Base-by-base conservation (phyloP, 2,113 vertebrate genomes). In the Plotosus lineatus region DNA sequence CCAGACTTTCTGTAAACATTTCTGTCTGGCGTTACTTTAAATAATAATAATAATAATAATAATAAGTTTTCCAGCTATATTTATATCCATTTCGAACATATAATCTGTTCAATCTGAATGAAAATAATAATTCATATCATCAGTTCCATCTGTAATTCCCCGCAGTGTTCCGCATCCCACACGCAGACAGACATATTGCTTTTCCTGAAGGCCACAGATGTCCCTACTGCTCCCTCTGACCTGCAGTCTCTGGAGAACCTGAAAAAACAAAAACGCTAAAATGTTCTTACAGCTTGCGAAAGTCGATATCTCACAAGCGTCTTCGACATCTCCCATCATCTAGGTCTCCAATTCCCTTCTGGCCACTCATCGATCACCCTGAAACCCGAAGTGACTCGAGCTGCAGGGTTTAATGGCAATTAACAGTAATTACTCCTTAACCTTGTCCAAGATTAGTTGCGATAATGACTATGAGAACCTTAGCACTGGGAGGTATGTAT, bases 181-280 rank as follows among this genome's bases (percentile, higher is more conserved):
- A 65, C 36, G 9, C n/a, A 28, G 5, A 28, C n/a, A 38, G 36
- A 10, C 36, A 19, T 44, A 74, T 63, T 72, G 38, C n/a, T 36
- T 44, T 81, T 81, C 71, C 51, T 71, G 40, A 77, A 50, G 60
- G 28, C 51, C 51, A 79, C 82, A 55, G 83, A 77, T 78, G 60
- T 79, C 26, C 2, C 36, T 33, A 63, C 28, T 68, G 50, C 76
- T 58, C 53, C 28, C 51, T 46, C 79, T 78, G 81, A 83, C 83
- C 83, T 84, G 77, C 75, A 80, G 83, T 84, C 75, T 82, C 51
- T 71, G 42, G 69, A 89, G 89, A 88, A 60, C 78, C 74, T 28
- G 51, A 26, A 44, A 66, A 40, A 66, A 10, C 23, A 53, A 63
- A 42, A 72, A 51, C 46, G 1, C 63, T 33, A 66, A 63, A 65